phyloP scores from a whole-genome alignment of 2,888 invertebrate genomes.

The Sepiola atlantica region DNA sequence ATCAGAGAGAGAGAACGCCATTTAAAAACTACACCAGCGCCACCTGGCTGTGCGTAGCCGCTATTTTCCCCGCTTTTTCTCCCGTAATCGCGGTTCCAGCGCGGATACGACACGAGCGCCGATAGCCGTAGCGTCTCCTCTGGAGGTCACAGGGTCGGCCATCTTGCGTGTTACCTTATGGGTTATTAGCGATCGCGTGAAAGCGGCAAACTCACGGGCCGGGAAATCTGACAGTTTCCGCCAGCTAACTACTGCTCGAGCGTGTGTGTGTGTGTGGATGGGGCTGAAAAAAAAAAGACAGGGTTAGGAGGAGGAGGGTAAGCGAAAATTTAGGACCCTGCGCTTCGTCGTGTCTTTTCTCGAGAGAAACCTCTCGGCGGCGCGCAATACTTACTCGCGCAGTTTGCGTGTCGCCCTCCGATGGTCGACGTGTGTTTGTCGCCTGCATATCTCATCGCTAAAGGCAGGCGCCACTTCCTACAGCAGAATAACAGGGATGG shows the following conservation, averaged over 20 bases:
- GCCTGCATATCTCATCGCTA: conserved; percentile 23
- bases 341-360: no score
- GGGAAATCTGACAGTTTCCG: neutral
- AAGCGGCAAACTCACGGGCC: neutral
- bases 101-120: neutral
- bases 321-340: no score
- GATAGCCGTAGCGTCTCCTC: neutral
- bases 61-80: neutral
- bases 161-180: conserved; percentile 37
- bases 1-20: neutral
- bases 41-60: neutral
- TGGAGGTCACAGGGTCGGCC: neutral
- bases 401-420: no score
- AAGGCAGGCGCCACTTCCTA: neutral
- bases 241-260: neutral
- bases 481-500: neutral
- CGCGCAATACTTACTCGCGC: no score
- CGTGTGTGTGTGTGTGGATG: neutral
- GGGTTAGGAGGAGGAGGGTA: neutral
- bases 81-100: neutral
- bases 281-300: neutral
- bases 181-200: conserved; percentile 37
- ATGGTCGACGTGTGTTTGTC: neutral
- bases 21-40: neutral
- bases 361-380: no score